These are phyloP conservation scores for Zosterops pallidus DNA, from an alignment of 2,113 vertebrate species.

Conservation along the genomic window DNA sequence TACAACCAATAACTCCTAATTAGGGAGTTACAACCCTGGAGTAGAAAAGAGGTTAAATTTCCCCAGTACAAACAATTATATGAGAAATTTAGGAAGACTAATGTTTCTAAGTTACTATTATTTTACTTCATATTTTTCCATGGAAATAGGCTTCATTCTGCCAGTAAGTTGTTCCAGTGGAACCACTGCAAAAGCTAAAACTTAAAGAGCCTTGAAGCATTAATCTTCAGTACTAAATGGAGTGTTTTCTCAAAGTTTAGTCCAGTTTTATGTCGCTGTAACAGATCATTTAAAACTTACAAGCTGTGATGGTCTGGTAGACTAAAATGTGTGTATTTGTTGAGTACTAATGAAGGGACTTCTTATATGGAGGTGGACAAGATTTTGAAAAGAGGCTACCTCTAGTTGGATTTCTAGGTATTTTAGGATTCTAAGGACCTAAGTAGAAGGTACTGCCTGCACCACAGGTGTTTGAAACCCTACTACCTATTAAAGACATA, in stretches of 20 bases:
- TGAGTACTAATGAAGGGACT: not conserved
- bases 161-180: not conserved
- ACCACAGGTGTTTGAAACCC: not conserved
- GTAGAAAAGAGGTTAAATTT: not conserved
- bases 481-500: not conserved
- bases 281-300: not conserved
- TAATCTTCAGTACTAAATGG: not conserved
- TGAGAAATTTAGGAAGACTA: not conserved
- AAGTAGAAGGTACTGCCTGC: not conserved
- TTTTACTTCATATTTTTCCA: conserved; percentile 17
- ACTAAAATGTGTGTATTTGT: not conserved
- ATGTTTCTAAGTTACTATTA: not conserved
- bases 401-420: not conserved
- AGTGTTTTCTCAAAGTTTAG: not conserved
- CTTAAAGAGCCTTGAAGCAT: not conserved
- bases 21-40: not conserved
- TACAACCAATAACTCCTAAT: not conserved
- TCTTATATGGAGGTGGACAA: not conserved
- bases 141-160: conserved; percentile 1
- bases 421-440: not conserved
- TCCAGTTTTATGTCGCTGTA: conserved; percentile 10
- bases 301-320: not conserved
- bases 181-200: not conserved
- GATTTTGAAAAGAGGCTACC: not conserved
- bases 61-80: not conserved